These are phyloP conservation scores for Laticauda colubrina DNA, from an alignment of 2,113 vertebrate species.

Conservation along the genomic window DNA sequence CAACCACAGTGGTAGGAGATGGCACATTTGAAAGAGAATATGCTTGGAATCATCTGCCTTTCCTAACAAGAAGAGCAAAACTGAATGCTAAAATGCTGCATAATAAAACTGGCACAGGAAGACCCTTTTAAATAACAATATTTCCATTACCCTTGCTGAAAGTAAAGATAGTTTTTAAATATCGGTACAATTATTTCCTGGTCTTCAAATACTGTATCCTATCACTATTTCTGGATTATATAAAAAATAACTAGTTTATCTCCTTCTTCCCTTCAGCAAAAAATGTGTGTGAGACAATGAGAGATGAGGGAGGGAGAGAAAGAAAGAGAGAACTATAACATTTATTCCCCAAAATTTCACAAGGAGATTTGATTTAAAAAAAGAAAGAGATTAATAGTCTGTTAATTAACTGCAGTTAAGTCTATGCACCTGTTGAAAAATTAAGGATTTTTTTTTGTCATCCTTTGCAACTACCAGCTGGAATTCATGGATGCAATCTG, in stretches of 20 bases:
- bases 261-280: neutral
- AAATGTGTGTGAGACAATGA: neutral
- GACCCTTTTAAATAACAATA: neutral
- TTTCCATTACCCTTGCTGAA: neutral
- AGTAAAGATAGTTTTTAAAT: neutral
- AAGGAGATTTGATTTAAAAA: neutral
- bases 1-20: constrained; percentile 21
- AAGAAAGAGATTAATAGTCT: neutral
- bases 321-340: neutral
- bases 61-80: constrained; percentile 13
- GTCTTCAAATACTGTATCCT: neutral
- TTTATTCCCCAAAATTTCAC: neutral
- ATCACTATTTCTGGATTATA: neutral
- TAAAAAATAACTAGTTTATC: neutral
- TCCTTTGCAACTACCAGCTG: neutral
- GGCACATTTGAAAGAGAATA: constrained; percentile 47
- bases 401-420: neutral
- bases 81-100: constrained; percentile 20
- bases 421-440: neutral
- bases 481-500: neutral
- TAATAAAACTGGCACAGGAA: neutral
- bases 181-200: neutral
- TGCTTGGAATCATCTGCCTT: constrained; percentile 20
- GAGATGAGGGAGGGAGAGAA: neutral
- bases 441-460: neutral